Conservation (phyloP, 2,113 vertebrate genomes). For the Thamnophis sirtalis region DNA sequence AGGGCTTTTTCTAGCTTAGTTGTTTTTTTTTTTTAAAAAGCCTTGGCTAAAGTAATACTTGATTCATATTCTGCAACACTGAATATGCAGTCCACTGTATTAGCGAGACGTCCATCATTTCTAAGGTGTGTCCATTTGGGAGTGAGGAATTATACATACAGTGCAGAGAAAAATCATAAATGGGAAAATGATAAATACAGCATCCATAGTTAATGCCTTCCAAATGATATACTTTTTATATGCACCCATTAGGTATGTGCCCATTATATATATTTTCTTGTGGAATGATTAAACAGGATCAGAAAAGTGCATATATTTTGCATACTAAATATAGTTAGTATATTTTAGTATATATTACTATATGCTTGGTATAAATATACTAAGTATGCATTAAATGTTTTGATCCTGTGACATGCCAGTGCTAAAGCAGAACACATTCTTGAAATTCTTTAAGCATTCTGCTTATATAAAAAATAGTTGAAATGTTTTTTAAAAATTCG, state of each 20-base stretch:
- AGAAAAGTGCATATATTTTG: neutral
- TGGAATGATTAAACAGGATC: neutral
- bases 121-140: neutral
- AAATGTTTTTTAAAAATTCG: neutral
- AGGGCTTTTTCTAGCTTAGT: slow-evolving; percentile 15
- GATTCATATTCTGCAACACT: neutral
- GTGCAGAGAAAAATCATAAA: neutral
- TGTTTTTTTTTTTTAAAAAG: neutral
- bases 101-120: neutral
- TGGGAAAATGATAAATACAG: neutral
- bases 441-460: neutral
- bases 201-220: neutral
- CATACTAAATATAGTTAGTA: neutral
- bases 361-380: neutral
- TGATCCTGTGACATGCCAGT: neutral
- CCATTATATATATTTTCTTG: neutral
- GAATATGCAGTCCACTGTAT: neutral
- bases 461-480: neutral
- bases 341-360: neutral
- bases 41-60: neutral
- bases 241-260: neutral
- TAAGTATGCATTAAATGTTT: neutral
- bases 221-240: neutral
- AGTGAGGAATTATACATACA: neutral
- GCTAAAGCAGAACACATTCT: neutral